Evolutionary conservation across 2,888 invertebrate genomes (phyloP).

Genomic region (Drosophila imparisetae): DNA sequence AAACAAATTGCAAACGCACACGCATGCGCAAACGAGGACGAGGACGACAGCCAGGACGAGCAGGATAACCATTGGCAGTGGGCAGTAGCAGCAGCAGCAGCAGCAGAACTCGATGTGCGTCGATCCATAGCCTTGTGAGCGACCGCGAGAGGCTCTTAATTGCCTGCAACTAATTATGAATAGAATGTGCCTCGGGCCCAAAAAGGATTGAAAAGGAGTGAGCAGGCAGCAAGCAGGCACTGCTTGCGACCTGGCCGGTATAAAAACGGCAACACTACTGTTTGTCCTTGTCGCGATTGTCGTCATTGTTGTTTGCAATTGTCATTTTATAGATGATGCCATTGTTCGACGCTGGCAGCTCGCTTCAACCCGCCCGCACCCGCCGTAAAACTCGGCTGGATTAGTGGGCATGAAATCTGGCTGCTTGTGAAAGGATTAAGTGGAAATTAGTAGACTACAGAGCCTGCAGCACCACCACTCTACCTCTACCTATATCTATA

Average conservation of each 20-base stretch:
- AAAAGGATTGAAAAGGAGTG: constrained; percentile 66
- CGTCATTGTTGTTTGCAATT: constrained; percentile 83
- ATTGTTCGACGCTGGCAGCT: constrained; percentile 59
- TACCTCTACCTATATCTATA: too few relatives aligned
- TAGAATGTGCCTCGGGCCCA: constrained; percentile 35
- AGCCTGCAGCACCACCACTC: background rate
- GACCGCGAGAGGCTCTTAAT: constrained; percentile 72
- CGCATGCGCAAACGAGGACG: constrained; percentile 18
- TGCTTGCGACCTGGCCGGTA: background rate
- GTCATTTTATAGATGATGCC: constrained; percentile 81
- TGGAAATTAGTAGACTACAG: constrained; percentile 55
- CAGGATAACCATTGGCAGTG: background rate
- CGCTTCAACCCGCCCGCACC: constrained; percentile 49
- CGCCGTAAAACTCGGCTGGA: constrained; percentile 76
- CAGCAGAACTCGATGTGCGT: background rate
- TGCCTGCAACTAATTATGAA: constrained; percentile 81
- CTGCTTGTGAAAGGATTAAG: constrained; percentile 71
- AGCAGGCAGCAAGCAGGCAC: constrained; percentile 23
- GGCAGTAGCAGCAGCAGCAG: constrained; percentile 4
- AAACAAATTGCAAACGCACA: constrained; percentile 74
- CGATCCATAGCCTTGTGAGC: constrained; percentile 55
- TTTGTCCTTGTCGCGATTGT: constrained; percentile 81
- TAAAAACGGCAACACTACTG: constrained; percentile 64
- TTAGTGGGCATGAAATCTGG: constrained; percentile 71
- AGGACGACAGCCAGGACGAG: background rate